Evolutionary conservation across 1,140 invertebrate genomes (phyloP).

Genomic region (Aphelinus certus): DNA sequence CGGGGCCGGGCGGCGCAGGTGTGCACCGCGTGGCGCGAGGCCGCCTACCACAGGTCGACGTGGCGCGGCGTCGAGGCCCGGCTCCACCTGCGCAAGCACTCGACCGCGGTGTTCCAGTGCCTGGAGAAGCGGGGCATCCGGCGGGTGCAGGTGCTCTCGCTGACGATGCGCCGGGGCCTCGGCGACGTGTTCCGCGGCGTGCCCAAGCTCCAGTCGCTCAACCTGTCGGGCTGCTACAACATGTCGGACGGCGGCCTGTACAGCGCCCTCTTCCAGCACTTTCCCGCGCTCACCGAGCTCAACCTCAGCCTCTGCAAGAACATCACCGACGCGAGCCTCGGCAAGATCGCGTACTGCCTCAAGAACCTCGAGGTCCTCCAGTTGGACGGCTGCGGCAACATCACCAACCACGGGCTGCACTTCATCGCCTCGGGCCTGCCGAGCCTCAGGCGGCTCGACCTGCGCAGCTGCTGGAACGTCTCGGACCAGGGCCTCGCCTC

Average conservation of each 20-base stretch:
- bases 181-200: constrained; percentile 87
- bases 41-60: constrained; percentile 89
- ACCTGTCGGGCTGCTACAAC: constrained; percentile 92
- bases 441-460: constrained; percentile 83
- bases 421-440: constrained; percentile 87
- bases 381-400: constrained; percentile 88
- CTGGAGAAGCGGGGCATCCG: constrained; percentile 88
- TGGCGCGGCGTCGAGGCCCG: constrained; percentile 93
- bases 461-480: constrained; percentile 91
- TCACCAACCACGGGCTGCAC: constrained; percentile 87
- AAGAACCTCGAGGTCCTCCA: constrained; percentile 89
- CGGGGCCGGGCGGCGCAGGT: constrained; percentile 90
- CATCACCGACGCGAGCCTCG: constrained; percentile 86
- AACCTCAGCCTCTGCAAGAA: constrained; percentile 95
- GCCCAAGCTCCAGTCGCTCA: constrained; percentile 86
- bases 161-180: constrained; percentile 84
- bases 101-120: constrained; percentile 84
- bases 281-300: constrained; percentile 78
- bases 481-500: constrained; percentile 90
- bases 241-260: constrained; percentile 84
- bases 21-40: constrained; percentile 89
- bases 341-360: constrained; percentile 84
- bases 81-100: constrained; percentile 84
- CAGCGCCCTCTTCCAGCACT: constrained; percentile 80
- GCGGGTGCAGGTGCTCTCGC: constrained; percentile 87